Evolutionary conservation across 2,888 invertebrate species (phyloP).

Genomic region (Pseudolycoriella hygida): DNA sequence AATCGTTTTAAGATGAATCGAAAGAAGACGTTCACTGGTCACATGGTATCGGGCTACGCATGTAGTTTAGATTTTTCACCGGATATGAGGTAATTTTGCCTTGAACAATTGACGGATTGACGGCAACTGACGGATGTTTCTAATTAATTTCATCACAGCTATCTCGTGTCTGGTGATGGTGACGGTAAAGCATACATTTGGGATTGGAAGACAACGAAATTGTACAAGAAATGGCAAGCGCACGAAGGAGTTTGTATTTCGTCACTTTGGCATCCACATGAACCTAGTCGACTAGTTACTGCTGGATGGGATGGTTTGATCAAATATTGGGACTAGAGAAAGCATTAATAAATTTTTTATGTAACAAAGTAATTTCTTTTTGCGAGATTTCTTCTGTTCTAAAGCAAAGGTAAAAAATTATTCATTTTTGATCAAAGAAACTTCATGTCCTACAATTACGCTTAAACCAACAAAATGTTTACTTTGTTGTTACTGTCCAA

Average conservation of each 20-base stretch:
- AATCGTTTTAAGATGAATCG: constrained; percentile 96
- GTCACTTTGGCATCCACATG: constrained; percentile 96
- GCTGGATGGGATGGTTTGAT: constrained; percentile 98
- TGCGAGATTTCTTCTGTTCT: too few relatives aligned
- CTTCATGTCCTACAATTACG: too few relatives aligned
- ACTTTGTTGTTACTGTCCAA: too few relatives aligned
- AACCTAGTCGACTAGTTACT: constrained; percentile 91
- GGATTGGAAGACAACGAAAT: constrained; percentile 99
- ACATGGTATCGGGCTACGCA: constrained; percentile 99
- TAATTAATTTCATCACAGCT: constrained; percentile 36
- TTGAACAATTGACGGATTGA: constrained; percentile 1
- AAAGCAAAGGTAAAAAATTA: too few relatives aligned
- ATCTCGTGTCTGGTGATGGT: constrained; percentile 93
- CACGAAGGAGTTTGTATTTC: constrained; percentile 95
- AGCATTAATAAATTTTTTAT: too few relatives aligned
- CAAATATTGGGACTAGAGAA: constrained; percentile 86
- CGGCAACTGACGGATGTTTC: too few relatives aligned
- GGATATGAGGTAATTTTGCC: constrained; percentile 67
- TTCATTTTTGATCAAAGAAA: too few relatives aligned
- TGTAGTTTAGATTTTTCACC: constrained; percentile 95
- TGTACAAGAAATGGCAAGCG: constrained; percentile 98
- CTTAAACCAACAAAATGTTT: too few relatives aligned
- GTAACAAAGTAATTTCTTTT: too few relatives aligned
- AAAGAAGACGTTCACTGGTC: constrained; percentile 94
- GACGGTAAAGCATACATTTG: constrained; percentile 97